Base-by-base conservation (phyloP, 2,888 invertebrate species). In the Pristionchus entomophagus region DNA sequence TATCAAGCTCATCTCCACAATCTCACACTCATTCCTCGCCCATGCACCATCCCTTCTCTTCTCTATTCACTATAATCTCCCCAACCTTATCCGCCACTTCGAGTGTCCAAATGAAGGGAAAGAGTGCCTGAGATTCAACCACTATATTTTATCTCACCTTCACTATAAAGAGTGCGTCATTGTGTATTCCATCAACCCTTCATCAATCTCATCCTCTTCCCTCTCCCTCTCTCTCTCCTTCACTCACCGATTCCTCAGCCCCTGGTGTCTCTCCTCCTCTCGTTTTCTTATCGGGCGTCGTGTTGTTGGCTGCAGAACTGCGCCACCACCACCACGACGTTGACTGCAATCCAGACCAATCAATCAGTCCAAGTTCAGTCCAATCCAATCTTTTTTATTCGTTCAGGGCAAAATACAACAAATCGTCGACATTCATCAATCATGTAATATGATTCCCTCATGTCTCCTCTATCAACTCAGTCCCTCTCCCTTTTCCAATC, bases 31-130 rank as follows among this genome's bases (percentile, higher is more conserved):
- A 45, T 45, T 45, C 45, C n/a, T n/a, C n/a, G n/a, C n/a, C 32
- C 69, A 69, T 69, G 69, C 69, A 69, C 69, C n/a, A n/a, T n/a
- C n/a, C n/a, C n/a, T n/a, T n/a, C 6, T 38, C 38, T 19, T 29
- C 62, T 69, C 35, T n/a, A n/a, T 38, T 41, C 38, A 69, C 35
- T 69, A 17, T 38, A 32, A 65, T 35, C n/a, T n/a, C 65, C 32
- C 32, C 41, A 78, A 78, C 78, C 78, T 78, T 78, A 26, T 78
- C 49, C 26, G 26, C 49, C n/a, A 14, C 45, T 4, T 78, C 78
- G 29, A 78, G 12, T 32, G 78, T 49, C 78, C 78, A 78, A 26
- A 78, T 51, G 38, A 78, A 78, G 14, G 78, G 78, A 78, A 78
- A 78, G 78, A 78, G 78, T 3, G 78, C 78, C 78, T 78, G 19